Evolutionary conservation across 1,140 invertebrate genomes (phyloP), one percentile per base, ranked within the genome.

Genomic region (Schlechtendalia chinensis): DNA sequence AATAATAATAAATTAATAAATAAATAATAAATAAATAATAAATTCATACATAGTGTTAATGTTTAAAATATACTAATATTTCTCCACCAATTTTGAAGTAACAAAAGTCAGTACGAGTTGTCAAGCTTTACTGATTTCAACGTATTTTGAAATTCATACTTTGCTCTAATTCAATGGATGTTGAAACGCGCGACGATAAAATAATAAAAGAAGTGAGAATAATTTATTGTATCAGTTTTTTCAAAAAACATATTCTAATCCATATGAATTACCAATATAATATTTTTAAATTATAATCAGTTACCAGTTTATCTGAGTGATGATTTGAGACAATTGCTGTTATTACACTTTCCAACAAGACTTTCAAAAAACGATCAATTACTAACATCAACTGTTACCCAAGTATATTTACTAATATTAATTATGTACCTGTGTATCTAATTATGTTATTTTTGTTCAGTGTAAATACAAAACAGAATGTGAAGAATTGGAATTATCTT

Each of bases 321-420:
- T 29, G 75, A 79, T 63, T 5, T 61, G 47, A 47, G 59, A 47
- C 11, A 79, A 29, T 63, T 79, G 59, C 17, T 79, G 1, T 47
- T 79, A 16, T 63, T 79, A 59, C 75, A 79, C 56, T 79, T 50
- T 79, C 75, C 75, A 47, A 79, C 75, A 1, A 79, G 75, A 63
- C 19, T 79, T 8, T 47, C 58, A 1, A 63, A 27, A 63, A 61
- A 79, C 5, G 75, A 79, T 79, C 24, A 79, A 29, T 50, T 79
- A 50, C 17, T 79, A 1, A 16, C 75, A 0, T 79, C 75, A 5
- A 47, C 5, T 29, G 58, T 79, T 29, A 79, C 75, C 5, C 75
- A 79, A 47, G 75, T 79, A 61, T 8, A 4, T 0, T 22, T 58
- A 24, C 12, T 24, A 24, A 5, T 1, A 8, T 1, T 12, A 0